phyloP scores from a whole-genome alignment of 2,888 invertebrate species.

The Rugalucina vietnamica region DNA sequence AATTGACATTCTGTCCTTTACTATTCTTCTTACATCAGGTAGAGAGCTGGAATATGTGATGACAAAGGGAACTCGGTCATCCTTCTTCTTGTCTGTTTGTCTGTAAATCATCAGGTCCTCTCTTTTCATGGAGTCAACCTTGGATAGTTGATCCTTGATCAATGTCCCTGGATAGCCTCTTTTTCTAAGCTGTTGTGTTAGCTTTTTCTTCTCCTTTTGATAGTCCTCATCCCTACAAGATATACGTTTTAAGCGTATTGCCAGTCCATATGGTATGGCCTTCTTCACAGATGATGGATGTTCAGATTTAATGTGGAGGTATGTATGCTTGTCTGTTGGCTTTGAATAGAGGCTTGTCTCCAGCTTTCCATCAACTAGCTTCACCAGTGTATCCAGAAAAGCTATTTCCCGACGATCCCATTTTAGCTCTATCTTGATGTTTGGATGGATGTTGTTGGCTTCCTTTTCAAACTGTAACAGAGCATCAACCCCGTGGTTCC shows the following conservation, averaged over 20 bases:
- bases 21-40: background rate
- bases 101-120: background rate
- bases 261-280: background rate
- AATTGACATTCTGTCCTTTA: background rate
- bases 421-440: background rate
- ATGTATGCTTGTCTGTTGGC: constrained; percentile 1
- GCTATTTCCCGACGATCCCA: background rate
- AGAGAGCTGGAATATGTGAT: background rate
- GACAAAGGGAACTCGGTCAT: background rate
- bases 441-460: constrained; percentile 3
- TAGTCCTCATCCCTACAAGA: background rate
- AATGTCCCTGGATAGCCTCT: background rate
- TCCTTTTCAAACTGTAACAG: background rate
- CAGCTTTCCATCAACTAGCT: background rate
- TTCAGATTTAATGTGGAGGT: background rate
- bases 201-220: background rate
- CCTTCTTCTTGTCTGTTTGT: background rate
- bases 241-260: background rate
- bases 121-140: background rate
- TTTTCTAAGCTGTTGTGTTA: background rate
- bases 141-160: background rate
- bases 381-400: background rate
- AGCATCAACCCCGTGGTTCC: constrained; percentile 1
- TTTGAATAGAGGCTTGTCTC: background rate
- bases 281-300: background rate